Percentiles rank a stretch among this genome's conserved stretches.
Conservation (phyloP, 2,113 vertebrate genomes). For the Patagioenas fasciata region DNA sequence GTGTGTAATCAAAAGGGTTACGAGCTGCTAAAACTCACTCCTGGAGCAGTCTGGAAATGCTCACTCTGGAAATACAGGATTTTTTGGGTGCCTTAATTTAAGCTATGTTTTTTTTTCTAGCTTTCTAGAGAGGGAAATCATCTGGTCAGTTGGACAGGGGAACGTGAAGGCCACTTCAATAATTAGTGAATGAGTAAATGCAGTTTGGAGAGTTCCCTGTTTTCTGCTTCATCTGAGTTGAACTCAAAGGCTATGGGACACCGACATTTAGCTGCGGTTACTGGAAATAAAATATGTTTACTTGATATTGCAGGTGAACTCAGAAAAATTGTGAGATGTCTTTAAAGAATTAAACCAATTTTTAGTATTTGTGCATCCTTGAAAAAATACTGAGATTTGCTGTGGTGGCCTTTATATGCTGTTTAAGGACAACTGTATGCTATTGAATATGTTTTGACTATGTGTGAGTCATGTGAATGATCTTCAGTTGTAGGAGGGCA, state of each 20-base stretch:
- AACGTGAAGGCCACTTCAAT: neutral
- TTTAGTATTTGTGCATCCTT: neutral
- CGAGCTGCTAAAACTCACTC: neutral
- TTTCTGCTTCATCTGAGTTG: neutral
- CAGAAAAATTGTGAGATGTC: neutral
- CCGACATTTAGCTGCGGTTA: neutral
- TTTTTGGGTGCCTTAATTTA: neutral
- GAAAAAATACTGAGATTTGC: neutral
- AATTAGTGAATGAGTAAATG: neutral
- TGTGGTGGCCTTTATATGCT: neutral
- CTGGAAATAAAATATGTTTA: neutral
- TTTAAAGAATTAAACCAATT: neutral
- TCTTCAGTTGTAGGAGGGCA: neutral
- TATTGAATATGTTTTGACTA: neutral
- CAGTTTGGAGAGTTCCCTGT: neutral
- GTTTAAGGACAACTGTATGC: neutral
- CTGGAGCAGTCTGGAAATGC: neutral
- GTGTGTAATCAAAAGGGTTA: slow-evolving; percentile 1
- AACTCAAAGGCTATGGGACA: neutral
- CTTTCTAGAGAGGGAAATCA: slow-evolving; percentile 13
- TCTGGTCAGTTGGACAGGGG: neutral
- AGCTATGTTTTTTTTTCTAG: neutral
- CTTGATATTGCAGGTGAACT: neutral
- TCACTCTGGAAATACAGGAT: neutral
- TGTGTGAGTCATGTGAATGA: neutral